phyloP scores from a whole-genome alignment of 23 tunicate genomes.

The Corella eumyota region DNA sequence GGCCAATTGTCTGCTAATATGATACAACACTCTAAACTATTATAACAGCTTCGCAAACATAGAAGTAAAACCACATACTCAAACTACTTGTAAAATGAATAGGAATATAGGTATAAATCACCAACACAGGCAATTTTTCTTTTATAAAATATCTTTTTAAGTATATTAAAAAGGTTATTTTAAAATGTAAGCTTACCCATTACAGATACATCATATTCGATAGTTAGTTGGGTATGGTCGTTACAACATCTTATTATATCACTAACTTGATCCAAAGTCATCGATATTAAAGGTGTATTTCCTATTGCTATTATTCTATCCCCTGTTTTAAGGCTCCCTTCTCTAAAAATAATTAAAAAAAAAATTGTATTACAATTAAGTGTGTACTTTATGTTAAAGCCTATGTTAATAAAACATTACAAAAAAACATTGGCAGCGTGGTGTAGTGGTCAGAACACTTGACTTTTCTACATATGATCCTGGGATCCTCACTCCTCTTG shows the following conservation, averaged over 20 bases:
- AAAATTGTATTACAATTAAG: too few relatives aligned
- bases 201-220: conserved; percentile 90
- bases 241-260: conserved; percentile 11
- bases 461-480: not conserved
- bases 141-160: too few relatives aligned
- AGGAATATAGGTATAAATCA: too few relatives aligned
- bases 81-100: too few relatives aligned
- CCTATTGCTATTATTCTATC: conserved; percentile 64
- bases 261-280: conserved; percentile 46
- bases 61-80: too few relatives aligned
- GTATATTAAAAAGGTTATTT: too few relatives aligned
- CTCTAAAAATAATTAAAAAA: conserved; percentile 42
- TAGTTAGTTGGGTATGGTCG: conserved; percentile 41
- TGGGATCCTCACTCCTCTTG: not conserved
- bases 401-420: not conserved
- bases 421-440: not conserved
- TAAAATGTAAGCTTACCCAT: conserved; percentile 82
- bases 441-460: too few relatives aligned
- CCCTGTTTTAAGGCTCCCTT: conserved; percentile 71
- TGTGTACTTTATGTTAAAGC: too few relatives aligned
- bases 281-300: conserved; percentile 15
- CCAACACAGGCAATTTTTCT: too few relatives aligned
- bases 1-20: too few relatives aligned
- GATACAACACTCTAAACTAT: too few relatives aligned
- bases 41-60: too few relatives aligned